phyloP scores from a whole-genome alignment of 2,797 vertebrate genomes.

The Moxostoma hubbsi region DNA sequence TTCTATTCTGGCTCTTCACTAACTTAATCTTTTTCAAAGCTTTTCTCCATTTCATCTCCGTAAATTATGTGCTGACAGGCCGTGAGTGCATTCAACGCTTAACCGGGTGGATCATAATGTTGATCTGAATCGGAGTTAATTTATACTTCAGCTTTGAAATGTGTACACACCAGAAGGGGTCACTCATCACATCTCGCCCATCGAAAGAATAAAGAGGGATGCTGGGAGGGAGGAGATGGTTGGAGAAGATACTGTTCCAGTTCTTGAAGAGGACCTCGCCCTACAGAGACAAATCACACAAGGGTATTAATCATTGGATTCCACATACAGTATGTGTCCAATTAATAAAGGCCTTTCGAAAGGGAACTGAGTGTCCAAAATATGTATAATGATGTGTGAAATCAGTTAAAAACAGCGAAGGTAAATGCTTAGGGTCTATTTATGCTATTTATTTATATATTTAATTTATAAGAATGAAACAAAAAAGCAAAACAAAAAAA shows the following conservation, averaged over 20 bases:
- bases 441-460: no score
- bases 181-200: constrained; percentile 87
- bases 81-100: not conserved
- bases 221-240: constrained; percentile 77
- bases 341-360: not conserved
- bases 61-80: not conserved
- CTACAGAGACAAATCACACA: constrained; percentile 65
- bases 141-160: not conserved
- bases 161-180: constrained; percentile 89
- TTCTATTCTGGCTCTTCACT: not conserved
- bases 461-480: no score
- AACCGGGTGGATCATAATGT: not conserved
- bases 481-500: no score
- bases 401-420: no score
- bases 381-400: not conserved
- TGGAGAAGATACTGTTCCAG: constrained; percentile 89
- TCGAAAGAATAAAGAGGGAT: constrained; percentile 95
- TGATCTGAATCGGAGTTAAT: not conserved
- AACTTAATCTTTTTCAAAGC: not conserved
- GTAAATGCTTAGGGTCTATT: no score
- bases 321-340: not conserved
- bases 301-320: not conserved
- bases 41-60: not conserved
- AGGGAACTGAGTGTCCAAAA: not conserved
- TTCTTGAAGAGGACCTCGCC: constrained; percentile 90